These are phyloP conservation scores for Trichonephila clavata DNA, from an alignment of 1,140 invertebrate genomes.

Conservation along the genomic window DNA sequence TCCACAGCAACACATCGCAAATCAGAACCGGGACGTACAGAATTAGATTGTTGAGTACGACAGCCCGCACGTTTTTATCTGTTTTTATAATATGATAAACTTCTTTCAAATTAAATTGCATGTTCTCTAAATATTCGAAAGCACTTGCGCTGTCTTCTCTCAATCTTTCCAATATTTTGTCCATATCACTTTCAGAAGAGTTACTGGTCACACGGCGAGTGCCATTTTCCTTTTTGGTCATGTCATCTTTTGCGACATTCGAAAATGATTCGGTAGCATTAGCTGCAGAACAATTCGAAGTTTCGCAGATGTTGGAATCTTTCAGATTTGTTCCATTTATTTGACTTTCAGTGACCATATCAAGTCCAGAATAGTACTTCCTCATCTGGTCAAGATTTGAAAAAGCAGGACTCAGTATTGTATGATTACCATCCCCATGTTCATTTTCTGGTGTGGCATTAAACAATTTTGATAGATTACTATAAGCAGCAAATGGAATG, in stretches of 20 bases:
- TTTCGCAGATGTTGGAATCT: neutral
- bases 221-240: neutral
- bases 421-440: too few species aligned
- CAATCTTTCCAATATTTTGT: neutral
- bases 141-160: neutral
- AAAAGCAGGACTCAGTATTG: too few species aligned
- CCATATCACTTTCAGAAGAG: neutral
- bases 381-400: too few species aligned
- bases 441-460: neutral
- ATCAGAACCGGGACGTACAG: neutral
- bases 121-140: neutral
- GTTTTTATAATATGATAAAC: constrained; percentile 23
- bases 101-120: neutral
- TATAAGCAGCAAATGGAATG: neutral
- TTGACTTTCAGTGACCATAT: neutral
- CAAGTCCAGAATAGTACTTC: neutral
- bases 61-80: constrained; percentile 1
- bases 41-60: neutral
- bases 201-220: neutral
- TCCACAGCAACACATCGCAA: constrained; percentile 37
- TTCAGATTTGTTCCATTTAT: neutral
- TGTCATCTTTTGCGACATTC: neutral
- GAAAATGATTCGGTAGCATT: neutral
- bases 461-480: neutral
- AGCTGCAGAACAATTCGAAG: neutral